These are phyloP conservation scores for Idaea aversata DNA, from an alignment of 2,888 invertebrate genomes.

Conservation along the genomic window DNA sequence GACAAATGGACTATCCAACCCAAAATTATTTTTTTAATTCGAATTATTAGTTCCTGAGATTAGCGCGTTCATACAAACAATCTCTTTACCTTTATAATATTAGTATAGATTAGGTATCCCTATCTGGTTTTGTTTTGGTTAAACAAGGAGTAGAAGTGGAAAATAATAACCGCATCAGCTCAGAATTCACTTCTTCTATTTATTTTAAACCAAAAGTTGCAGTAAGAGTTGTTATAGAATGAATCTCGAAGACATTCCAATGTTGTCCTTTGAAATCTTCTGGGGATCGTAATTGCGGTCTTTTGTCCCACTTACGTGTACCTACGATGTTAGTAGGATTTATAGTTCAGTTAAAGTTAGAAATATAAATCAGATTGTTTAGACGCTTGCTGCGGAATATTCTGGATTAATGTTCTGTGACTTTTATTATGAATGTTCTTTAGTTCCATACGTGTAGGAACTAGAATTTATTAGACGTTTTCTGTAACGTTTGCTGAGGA, in stretches of 20 bases:
- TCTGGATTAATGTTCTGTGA: not conserved
- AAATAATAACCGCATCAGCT: too few species aligned
- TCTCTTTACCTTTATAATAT: too few species aligned
- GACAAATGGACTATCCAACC: too few species aligned
- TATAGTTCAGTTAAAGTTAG: not conserved
- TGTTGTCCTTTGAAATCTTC: not conserved
- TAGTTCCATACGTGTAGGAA: not conserved
- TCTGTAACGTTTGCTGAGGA: not conserved
- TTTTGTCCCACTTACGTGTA: not conserved
- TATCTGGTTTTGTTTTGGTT: too few species aligned
- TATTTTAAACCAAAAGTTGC: not conserved
- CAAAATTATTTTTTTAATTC: too few species aligned
- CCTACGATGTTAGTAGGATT: not conserved
- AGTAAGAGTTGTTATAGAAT: not conserved
- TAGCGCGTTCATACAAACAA: too few species aligned
- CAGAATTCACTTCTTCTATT: too few species aligned
- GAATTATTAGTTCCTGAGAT: too few species aligned
- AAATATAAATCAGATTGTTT: slow-evolving; percentile 1
- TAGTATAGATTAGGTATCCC: too few species aligned
- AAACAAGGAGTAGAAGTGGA: too few species aligned
- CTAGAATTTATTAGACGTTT: not conserved
- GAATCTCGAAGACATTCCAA: not conserved
- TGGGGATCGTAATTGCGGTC: not conserved
- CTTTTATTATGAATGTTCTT: not conserved
- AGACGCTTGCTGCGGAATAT: not conserved